Conservation (phyloP, 2,888 invertebrate genomes). For the Aelia acuminata region DNA sequence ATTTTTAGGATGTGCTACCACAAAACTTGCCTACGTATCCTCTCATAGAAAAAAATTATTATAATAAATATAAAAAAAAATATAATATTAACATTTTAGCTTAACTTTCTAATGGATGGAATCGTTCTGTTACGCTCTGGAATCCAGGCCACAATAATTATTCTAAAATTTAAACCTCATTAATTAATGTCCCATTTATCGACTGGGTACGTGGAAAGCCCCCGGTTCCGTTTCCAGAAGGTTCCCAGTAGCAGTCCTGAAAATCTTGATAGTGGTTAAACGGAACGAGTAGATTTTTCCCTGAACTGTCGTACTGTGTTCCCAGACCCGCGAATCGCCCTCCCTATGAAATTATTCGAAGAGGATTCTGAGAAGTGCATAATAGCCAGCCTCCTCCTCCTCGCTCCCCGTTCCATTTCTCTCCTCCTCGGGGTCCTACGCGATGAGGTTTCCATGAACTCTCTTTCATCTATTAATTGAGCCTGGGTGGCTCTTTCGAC, state of each 20-base stretch:
- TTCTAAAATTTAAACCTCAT: not conserved
- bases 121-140: not conserved
- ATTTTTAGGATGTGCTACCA: no score
- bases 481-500: not conserved
- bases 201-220: not conserved
- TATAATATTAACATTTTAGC: not conserved
- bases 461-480: slow-evolving; percentile 16
- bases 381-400: not conserved
- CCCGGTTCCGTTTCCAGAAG: not conserved
- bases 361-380: slow-evolving; percentile 1
- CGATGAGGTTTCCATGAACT: not conserved
- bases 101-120: no score
- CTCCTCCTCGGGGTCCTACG: not conserved
- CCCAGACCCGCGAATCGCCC: not conserved
- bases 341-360: slow-evolving; percentile 9
- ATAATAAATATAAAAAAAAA: no score
- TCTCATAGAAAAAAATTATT: no score
- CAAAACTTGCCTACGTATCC: no score
- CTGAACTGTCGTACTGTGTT: not conserved
- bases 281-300: not conserved
- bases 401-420: not conserved
- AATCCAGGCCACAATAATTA: not conserved
- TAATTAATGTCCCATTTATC: not conserved
- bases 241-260: not conserved
- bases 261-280: not conserved